Evolutionary conservation across 2,888 invertebrate species (phyloP).

Genomic region (Protodeltote pygarga): DNA sequence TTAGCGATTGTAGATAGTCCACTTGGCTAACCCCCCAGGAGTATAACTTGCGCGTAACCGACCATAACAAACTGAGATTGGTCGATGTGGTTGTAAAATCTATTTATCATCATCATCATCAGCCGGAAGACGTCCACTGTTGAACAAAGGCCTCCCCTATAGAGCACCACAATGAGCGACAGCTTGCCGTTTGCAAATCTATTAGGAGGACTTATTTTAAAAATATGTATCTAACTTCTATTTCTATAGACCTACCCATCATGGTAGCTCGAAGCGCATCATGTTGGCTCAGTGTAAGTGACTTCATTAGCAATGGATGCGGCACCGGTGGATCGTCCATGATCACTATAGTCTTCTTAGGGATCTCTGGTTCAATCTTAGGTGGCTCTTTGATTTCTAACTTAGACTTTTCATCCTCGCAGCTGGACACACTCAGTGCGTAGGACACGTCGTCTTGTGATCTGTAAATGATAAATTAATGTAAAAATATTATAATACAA

Average conservation of each 20-base stretch:
- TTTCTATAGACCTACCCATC: constrained; percentile 70
- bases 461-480: constrained; percentile 53
- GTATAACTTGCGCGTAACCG: too few relatives aligned
- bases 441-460: constrained; percentile 84
- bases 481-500: neutral
- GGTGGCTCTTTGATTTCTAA: constrained; percentile 65
- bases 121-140: too few relatives aligned
- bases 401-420: constrained; percentile 83
- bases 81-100: too few relatives aligned
- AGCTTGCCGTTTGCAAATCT: too few relatives aligned
- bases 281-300: constrained; percentile 78
- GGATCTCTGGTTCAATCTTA: constrained; percentile 63
- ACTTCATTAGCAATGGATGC: constrained; percentile 83
- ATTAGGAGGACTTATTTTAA: too few relatives aligned
- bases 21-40: too few relatives aligned
- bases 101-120: too few relatives aligned
- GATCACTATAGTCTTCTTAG: constrained; percentile 77
- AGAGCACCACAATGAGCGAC: too few relatives aligned
- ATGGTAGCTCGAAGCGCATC: constrained; percentile 77
- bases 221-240: neutral
- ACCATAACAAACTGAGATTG: too few relatives aligned
- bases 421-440: constrained; percentile 83
- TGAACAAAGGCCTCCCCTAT: too few relatives aligned
- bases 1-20: too few relatives aligned
- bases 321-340: constrained; percentile 77